Evolutionary conservation across 2,888 invertebrate genomes (phyloP), one percentile per base, ranked within the genome.

Genomic region (Lasioglossum morio): DNA sequence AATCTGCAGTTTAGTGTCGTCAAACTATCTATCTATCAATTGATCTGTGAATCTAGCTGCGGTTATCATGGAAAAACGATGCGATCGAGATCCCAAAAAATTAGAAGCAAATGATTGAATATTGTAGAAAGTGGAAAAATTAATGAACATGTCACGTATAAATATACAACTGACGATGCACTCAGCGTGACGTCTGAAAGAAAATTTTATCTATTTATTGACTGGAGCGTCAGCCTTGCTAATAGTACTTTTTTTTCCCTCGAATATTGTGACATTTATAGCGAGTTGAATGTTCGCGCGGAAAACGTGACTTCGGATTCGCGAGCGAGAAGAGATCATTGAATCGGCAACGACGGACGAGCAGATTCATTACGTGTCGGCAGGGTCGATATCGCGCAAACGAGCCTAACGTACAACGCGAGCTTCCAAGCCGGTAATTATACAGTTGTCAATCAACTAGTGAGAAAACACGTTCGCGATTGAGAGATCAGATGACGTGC

Each of bases 401-500:
- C 84, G 72, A 76, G 79, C 66, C 76, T 87, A 88, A 90, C 87
- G 77, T 85, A 83, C 88, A 87, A 86, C 86, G 83, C 78, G 77
- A 37, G 78, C 82, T 81, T 57, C 53, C 81, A 84, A 80, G 82
- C 66, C 74, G 84, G 76, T 92, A 92, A 92, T 92, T 92, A 92
- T 86, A 89, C 83, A 84, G 88, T 88, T 91, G 92, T 89, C 92
- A 88, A 85, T 91, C 85, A 91, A 86, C 86, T 72, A 82, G 69
- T 75, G 84, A 70, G 79, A 85, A 87, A 87, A 89, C 76, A 79
- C 85, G 88, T 88, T 87, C 90, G 70, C 82, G 90, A 92, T 91
- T 92, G 89, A 92, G 91, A 90, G 91, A 92, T 92, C 92, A 92
- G 86, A 77, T 78, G 87, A 88, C 84, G 84, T 57, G 81, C 79